Conservation (phyloP, 53 echinoderm and acorn worm genomes). For the Stichopus horrens region DNA sequence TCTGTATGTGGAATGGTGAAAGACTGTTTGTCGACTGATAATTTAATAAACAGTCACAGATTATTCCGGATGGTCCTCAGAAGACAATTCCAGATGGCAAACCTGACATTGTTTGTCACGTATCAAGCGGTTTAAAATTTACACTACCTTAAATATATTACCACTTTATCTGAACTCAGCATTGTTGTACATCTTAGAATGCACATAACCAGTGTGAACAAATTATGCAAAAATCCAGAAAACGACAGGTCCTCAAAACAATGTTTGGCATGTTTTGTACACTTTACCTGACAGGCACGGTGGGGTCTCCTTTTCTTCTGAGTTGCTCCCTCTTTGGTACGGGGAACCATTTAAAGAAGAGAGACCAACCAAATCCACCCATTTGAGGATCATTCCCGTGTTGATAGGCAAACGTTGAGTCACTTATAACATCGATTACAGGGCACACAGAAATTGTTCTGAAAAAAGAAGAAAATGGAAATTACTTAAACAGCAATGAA, state of each 20-base stretch:
- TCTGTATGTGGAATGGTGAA: not conserved
- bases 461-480: slow-evolving; percentile 3
- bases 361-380: slow-evolving; percentile 99
- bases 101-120: too few relatives aligned
- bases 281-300: slow-evolving; percentile 83
- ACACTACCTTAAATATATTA: not conserved
- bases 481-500: too few relatives aligned
- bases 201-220: too few relatives aligned
- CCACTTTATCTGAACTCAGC: too few relatives aligned
- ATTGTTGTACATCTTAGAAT: too few relatives aligned
- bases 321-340: slow-evolving; percentile 78
- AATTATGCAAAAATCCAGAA: too few relatives aligned
- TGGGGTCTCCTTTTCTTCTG: slow-evolving; percentile 84
- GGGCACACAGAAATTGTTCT: slow-evolving; percentile 94
- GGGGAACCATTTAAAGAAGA: slow-evolving; percentile 97
- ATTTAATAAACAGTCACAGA: too few relatives aligned
- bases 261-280: too few relatives aligned
- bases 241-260: too few relatives aligned
- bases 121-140: not conserved
- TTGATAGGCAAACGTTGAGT: slow-evolving; percentile 90
- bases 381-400: slow-evolving; percentile 97
- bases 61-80: too few relatives aligned
- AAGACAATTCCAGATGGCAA: too few relatives aligned
- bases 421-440: slow-evolving; percentile 95
- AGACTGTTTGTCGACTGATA: too few relatives aligned